Evolutionary conservation across 2,113 vertebrate genomes (phyloP).

Genomic region (Pagrus major): DNA sequence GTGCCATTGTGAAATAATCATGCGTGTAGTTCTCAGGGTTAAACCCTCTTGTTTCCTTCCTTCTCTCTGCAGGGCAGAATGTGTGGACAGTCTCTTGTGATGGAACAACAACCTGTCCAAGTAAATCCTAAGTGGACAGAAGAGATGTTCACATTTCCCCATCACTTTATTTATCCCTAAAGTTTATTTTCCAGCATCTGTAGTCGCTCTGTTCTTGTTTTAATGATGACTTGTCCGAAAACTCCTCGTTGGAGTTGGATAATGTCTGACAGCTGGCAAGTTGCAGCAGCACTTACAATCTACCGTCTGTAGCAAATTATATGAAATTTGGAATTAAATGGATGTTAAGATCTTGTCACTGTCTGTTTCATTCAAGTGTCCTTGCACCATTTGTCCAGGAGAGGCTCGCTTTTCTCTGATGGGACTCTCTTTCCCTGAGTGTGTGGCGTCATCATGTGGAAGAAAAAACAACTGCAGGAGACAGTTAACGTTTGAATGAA

Average conservation of each 20-base stretch:
- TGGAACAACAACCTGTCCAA: slow-evolving; percentile 23
- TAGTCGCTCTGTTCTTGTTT: slow-evolving; percentile 53
- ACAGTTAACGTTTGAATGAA: background rate
- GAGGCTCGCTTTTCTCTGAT: background rate
- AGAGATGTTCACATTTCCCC: background rate
- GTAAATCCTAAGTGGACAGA: background rate
- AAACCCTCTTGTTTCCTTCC: background rate
- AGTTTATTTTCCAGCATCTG: background rate
- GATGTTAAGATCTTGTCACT: background rate
- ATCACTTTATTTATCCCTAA: background rate
- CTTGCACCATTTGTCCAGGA: background rate
- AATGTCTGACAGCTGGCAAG: slow-evolving; percentile 69
- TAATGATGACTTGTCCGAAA: slow-evolving; percentile 79
- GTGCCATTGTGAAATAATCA: background rate
- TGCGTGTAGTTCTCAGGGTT: background rate
- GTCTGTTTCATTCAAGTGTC: background rate
- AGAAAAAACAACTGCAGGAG: background rate
- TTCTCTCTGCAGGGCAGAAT: slow-evolving; percentile 38
- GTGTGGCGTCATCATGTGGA: slow-evolving; percentile 59
- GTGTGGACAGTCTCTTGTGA: slow-evolving; percentile 64
- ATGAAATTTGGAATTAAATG: background rate
- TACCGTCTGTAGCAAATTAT: background rate
- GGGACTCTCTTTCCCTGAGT: background rate
- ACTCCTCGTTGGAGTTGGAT: slow-evolving; percentile 61
- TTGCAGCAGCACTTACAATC: slow-evolving; percentile 10